Conservation (phyloP, 2,113 vertebrate genomes). For the Corythornis cristatus region DNA sequence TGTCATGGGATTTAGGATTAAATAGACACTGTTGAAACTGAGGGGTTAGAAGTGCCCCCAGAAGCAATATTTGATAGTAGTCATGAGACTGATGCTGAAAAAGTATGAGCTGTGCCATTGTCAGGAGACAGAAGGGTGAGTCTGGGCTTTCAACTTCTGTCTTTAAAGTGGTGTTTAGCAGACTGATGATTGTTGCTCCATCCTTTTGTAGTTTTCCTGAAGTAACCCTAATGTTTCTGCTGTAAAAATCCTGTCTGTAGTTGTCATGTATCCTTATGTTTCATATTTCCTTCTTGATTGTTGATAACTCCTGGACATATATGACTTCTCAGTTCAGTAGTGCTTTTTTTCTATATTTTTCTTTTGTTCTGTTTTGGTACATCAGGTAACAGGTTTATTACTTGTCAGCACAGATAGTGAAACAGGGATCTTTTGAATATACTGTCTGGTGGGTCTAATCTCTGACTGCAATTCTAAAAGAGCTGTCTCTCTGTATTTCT, state of each 20-base stretch:
- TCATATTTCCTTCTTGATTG: not conserved
- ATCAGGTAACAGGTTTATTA: not conserved
- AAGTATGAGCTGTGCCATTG: not conserved
- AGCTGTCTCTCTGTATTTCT: not conserved
- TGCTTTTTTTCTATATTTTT: not conserved
- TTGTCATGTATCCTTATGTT: not conserved
- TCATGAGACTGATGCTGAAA: not conserved
- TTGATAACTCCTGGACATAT: not conserved
- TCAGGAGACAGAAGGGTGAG: not conserved
- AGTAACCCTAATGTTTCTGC: not conserved
- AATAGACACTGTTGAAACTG: not conserved
- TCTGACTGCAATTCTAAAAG: not conserved
- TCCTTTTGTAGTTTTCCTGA: not conserved
- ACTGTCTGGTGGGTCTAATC: not conserved
- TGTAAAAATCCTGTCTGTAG: not conserved
- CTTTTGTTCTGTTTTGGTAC: not conserved
- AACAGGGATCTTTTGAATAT: not conserved
- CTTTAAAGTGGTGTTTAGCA: not conserved
- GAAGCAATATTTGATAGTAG: not conserved
- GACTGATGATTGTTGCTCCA: not conserved
- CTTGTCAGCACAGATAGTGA: not conserved
- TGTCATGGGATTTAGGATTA: not conserved
- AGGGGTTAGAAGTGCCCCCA: not conserved
- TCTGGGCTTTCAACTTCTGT: not conserved
- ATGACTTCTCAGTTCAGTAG: not conserved